Evolutionary conservation across 2,113 vertebrate genomes (phyloP).

Genomic region (Eulacestoma nigropectus): DNA sequence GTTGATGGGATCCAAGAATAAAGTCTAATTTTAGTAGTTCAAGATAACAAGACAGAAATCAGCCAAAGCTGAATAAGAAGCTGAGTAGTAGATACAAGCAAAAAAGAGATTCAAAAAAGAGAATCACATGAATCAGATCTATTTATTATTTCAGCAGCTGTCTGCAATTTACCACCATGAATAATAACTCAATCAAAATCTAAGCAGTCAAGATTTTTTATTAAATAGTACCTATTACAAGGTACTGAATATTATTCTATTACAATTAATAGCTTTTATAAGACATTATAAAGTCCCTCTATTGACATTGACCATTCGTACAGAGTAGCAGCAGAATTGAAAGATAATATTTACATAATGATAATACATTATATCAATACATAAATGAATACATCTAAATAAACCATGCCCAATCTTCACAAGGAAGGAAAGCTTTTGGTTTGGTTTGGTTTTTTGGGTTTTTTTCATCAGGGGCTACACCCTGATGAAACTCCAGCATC

Average conservation of each 20-base stretch:
- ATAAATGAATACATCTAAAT: not conserved
- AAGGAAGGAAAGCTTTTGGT: not conserved
- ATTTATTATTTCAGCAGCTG: slow-evolving; percentile 48
- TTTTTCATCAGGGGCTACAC: not conserved
- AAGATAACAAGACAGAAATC: slow-evolving; percentile 31
- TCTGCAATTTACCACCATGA: slow-evolving; percentile 11
- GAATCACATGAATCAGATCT: not conserved
- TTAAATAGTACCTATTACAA: not conserved
- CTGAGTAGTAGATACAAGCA: not conserved
- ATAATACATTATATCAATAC: not conserved
- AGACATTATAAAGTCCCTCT: not conserved
- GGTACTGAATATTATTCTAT: not conserved
- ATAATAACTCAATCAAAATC: not conserved
- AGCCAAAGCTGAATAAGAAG: slow-evolving; percentile 16
- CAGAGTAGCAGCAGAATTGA: not conserved
- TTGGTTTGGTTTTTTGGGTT: not conserved
- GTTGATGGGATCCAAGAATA: not conserved
- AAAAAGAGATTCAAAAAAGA: not conserved
- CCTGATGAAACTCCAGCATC: not conserved
- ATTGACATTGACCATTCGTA: not conserved
- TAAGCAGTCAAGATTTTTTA: not conserved
- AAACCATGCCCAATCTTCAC: not conserved
- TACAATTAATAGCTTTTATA: not conserved
- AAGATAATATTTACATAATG: not conserved
- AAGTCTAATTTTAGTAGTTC: slow-evolving; percentile 18